Percentiles rank a stretch among this genome's conserved stretches.
Conservation (phyloP, 2,888 invertebrate genomes). For the Metopia argyrocephala region DNA sequence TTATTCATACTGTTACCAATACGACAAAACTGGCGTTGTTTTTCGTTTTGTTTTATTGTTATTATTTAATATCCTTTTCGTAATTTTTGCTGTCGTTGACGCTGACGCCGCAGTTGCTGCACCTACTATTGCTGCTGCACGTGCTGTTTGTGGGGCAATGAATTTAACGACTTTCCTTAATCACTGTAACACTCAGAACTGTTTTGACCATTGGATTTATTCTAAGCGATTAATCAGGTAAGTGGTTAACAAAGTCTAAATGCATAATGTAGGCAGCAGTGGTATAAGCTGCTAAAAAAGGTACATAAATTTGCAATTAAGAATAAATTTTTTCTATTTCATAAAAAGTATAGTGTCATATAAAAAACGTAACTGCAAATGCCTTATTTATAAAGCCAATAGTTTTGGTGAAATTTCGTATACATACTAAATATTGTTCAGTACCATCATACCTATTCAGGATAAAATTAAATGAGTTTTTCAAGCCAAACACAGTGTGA, state of each 20-base stretch:
- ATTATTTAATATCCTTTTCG: constrained; percentile 39
- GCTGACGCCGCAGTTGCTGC: neutral
- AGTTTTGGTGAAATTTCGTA: no score
- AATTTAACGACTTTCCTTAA: constrained; percentile 26
- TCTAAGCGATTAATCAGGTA: constrained; percentile 44
- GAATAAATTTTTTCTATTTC: no score
- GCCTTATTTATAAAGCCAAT: no score
- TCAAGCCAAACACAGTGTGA: no score
- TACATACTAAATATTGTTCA: no score
- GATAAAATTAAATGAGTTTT: no score
- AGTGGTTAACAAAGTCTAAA: neutral
- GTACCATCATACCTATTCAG: no score
- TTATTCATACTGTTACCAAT: constrained; percentile 25
- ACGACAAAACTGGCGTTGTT: constrained; percentile 7
- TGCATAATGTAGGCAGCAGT: neutral
- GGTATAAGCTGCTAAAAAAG: no score
- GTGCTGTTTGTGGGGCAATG: constrained; percentile 49
- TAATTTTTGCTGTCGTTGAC: neutral
- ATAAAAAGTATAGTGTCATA: no score
- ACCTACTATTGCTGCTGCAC: constrained; percentile 17
- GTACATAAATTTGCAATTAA: no score
- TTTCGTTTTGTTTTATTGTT: neutral
- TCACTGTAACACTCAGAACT: constrained; percentile 7
- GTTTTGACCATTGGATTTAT: constrained; percentile 36
- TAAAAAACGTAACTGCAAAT: no score